Base-by-base conservation (phyloP, 2,113 vertebrate species). In the Melanostigma gelatinosum region DNA sequence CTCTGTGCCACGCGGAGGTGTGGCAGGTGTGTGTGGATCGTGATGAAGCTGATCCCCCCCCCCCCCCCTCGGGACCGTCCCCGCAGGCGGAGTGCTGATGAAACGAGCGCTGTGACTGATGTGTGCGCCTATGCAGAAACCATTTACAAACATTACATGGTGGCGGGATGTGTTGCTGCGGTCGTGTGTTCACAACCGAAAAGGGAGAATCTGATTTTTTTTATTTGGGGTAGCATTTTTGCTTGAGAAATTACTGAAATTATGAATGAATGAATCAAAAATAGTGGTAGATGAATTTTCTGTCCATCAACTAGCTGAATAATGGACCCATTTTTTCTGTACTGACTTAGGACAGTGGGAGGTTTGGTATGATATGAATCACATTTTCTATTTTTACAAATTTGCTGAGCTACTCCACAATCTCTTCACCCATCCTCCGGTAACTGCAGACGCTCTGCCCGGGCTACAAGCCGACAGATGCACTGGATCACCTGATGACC, bases 41-140 rank as follows among this genome's bases (percentile, higher is more conserved):
- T 69, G 90, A 85, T 91, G 84, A 89, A 87, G 84, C 60, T 3
- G 22, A 72, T 65, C 68, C 1, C 24, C 24, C 24, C 24, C 24
- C 24, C 24, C 24, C 73, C 83, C 32, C 57, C 80, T 10, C 0
- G 48, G 83, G 85, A 87, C 64, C 73, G 29, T 68, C 48, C 34
- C 77, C 16, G 44, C 76, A 75, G 83, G 85, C 38, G 13, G 67
- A 52, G 74, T 80, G 80, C 84, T 82, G 29, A 87, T 82, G 29
- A 87, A 87, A 72, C 22, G 38, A 66, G 44, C 29, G 8, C 75
- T 11, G 32, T 79, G 89, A 83, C 67, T 83, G 77, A 80, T 88
- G 84, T 62, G 58, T 55, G 66, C 57, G 75, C 40, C 68, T 42
- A 62, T 69, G 72, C 46, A 65, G 55, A 52, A 62, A 75, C 50